phyloP scores from a whole-genome alignment of 2,113 vertebrate genomes.

The Zosterops pallidus region DNA sequence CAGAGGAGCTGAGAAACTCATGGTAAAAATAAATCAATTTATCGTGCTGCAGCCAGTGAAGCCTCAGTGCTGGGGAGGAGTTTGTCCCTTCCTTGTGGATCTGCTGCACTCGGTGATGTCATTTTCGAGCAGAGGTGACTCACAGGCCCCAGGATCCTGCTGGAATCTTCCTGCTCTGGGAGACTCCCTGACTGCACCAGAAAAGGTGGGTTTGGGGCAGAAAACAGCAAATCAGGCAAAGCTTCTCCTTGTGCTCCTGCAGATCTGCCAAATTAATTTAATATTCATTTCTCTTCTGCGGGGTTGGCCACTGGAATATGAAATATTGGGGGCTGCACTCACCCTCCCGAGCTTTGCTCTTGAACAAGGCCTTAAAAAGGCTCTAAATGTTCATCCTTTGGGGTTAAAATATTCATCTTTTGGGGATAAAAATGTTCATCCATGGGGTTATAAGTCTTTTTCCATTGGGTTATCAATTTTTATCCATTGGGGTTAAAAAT shows the following conservation, averaged over 20 bases:
- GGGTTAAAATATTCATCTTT: background rate
- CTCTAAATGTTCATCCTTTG: background rate
- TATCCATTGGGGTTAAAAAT: background rate
- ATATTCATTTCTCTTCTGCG: background rate
- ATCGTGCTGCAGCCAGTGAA: background rate
- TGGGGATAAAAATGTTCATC: background rate
- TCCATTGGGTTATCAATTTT: background rate
- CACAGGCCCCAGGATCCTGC: background rate
- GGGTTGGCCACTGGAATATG: accelerated
- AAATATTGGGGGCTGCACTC: background rate
- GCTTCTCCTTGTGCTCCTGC: background rate
- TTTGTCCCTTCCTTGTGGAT: accelerated
- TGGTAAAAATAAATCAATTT: background rate
- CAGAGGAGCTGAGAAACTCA: background rate
- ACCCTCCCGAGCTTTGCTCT: background rate
- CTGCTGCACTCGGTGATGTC: background rate
- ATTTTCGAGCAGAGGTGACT: background rate
- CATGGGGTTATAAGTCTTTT: background rate
- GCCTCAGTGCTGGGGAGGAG: background rate
- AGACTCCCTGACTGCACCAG: background rate
- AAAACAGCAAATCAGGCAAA: background rate
- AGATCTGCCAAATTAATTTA: background rate
- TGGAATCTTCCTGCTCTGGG: background rate
- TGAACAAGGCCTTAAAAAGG: background rate
- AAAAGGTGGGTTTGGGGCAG: background rate